Percentiles rank a stretch among this genome's conserved stretches.
Evolutionary conservation across 1,140 invertebrate genomes (phyloP).

Genomic region (Diabrotica undecimpunctata): DNA sequence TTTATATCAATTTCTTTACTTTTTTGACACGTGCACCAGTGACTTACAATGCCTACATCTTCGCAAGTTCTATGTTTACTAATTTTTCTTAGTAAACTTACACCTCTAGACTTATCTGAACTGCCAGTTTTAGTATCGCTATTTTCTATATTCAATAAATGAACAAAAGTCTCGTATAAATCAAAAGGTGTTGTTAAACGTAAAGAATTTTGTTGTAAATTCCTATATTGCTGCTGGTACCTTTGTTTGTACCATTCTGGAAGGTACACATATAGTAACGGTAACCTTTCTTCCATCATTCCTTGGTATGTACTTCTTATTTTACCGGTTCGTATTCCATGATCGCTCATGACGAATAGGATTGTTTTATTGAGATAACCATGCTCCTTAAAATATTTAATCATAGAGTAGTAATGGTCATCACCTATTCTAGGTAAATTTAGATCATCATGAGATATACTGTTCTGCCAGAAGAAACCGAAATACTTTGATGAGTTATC

Average conservation of each 20-base stretch:
- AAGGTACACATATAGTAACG: constrained; percentile 77
- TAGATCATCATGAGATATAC: constrained; percentile 72
- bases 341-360: constrained; percentile 87
- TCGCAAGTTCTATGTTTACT: constrained; percentile 68
- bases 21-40: constrained; percentile 81
- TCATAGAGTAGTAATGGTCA: constrained; percentile 53
- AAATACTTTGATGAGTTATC: constrained; percentile 56
- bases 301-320: constrained; percentile 78
- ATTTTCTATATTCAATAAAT: constrained; percentile 55
- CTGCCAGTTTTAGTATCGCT: constrained; percentile 35
- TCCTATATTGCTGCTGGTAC: constrained; percentile 56
- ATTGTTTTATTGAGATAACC: constrained; percentile 64
- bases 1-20: constrained; percentile 50
- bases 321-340: constrained; percentile 84
- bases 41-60: constrained; percentile 68
- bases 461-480: constrained; percentile 75
- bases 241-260: constrained; percentile 64
- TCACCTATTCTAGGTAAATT: constrained; percentile 71
- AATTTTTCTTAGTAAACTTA: constrained; percentile 70
- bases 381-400: constrained; percentile 55
- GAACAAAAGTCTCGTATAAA: constrained; percentile 66
- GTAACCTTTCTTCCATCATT: constrained; percentile 84
- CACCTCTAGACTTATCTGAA: constrained; percentile 40
- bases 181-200: constrained; percentile 80
- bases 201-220: constrained; percentile 67